A percentile compares a stretch with the other conserved stretches of the same genome.
Evolutionary conservation across 2,797 vertebrate genomes (phyloP).

Genomic region (Acridotheres tristis): DNA sequence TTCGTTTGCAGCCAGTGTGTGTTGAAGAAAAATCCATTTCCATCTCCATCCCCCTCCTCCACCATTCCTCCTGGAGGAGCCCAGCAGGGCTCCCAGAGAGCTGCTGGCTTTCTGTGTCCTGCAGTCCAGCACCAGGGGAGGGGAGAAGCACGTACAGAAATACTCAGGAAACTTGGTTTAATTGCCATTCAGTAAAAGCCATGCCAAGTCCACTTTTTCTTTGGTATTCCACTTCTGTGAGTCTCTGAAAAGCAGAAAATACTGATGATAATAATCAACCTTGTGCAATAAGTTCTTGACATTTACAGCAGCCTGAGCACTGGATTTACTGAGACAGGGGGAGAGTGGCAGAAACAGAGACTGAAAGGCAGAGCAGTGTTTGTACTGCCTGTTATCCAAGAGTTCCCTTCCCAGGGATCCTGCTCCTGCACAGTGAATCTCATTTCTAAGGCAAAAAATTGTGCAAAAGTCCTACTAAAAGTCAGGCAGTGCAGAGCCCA

Average conservation of each 20-base stretch:
- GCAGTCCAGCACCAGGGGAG: background rate
- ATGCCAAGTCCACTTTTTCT: constrained; percentile 59
- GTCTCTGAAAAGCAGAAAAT: constrained; percentile 57
- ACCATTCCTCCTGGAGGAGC: background rate
- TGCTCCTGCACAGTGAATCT: background rate
- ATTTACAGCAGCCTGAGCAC: constrained; percentile 47
- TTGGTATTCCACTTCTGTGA: constrained; percentile 57
- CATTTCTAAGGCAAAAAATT: background rate
- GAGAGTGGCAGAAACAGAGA: background rate
- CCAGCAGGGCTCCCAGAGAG: background rate
- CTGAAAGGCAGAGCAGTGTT: background rate
- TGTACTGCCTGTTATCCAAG: accelerated
- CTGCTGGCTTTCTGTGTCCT: background rate
- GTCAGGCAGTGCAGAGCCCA: background rate
- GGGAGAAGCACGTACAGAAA: constrained; percentile 43
- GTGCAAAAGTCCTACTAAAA: background rate
- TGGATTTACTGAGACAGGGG: constrained; percentile 13
- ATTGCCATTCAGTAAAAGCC: constrained; percentile 69
- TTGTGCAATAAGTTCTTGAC: constrained; percentile 67
- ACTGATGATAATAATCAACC: constrained; percentile 62
- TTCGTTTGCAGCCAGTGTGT: background rate
- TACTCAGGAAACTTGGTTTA: constrained; percentile 75
- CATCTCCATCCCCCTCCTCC: background rate
- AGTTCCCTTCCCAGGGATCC: background rate
- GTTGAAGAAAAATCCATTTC: background rate